phyloP scores from a whole-genome alignment of 2,113 vertebrate species.

The Trinectes maculatus region DNA sequence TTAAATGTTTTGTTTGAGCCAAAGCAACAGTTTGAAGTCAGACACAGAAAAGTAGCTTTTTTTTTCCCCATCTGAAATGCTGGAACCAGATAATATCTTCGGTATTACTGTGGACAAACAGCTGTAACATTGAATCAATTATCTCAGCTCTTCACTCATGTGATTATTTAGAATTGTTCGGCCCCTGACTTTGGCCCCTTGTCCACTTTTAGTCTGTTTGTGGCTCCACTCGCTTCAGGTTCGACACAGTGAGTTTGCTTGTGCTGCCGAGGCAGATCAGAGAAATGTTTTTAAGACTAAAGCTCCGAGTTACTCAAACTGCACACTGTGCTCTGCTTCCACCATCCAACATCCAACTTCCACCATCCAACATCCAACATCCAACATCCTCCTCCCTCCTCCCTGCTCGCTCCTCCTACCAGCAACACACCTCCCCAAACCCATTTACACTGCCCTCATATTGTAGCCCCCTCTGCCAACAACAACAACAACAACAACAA shows the following conservation, averaged over 20 bases:
- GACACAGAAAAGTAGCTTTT: background rate
- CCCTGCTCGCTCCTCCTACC: slow-evolving; percentile 13
- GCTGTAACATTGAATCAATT: background rate
- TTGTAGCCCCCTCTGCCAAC: slow-evolving; percentile 9
- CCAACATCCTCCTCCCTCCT: slow-evolving; percentile 25
- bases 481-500: slow-evolving; percentile 8
- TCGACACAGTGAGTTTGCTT: slow-evolving; percentile 1
- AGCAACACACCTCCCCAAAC: slow-evolving; percentile 38
- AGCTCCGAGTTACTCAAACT: slow-evolving; percentile 52
- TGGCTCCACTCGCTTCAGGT: slow-evolving; percentile 2
- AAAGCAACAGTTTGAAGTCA: background rate
- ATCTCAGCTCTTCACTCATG: background rate
- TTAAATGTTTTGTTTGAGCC: background rate
- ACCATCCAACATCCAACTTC: slow-evolving; percentile 34
- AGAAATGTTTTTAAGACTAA: slow-evolving; percentile 29
- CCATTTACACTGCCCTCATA: background rate
- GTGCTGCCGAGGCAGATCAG: slow-evolving; percentile 34
- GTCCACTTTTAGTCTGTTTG: background rate
- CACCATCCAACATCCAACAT: slow-evolving; percentile 32
- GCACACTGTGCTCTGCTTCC: slow-evolving; percentile 46
- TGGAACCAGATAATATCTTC: background rate
- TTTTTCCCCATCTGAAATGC: background rate
- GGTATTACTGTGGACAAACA: too few relatives aligned
- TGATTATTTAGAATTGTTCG: background rate
- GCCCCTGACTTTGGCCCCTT: background rate